phyloP scores from a whole-genome alignment of 2,888 invertebrate genomes.

The Zaprionus obscuricornis region DNA sequence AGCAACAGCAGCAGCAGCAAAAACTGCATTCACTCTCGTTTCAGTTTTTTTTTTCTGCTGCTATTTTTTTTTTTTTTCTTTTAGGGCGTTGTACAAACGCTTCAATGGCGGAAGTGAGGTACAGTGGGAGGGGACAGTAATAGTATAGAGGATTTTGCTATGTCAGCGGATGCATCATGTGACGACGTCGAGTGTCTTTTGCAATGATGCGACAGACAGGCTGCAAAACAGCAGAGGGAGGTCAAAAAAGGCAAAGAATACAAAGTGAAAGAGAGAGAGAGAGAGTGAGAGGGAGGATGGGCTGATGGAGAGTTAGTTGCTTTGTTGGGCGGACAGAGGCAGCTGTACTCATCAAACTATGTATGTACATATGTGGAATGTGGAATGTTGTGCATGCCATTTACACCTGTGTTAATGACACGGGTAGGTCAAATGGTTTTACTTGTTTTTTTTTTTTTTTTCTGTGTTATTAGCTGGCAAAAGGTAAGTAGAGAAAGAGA shows the following conservation, averaged over 20 bases:
- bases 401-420: constrained; percentile 74
- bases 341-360: too few relatives aligned
- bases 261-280: too few relatives aligned
- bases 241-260: too few relatives aligned
- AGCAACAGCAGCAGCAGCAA: constrained; percentile 31
- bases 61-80: constrained; percentile 37
- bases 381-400: constrained; percentile 48
- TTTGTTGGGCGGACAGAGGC: too few relatives aligned
- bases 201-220: neutral
- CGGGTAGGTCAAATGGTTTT: constrained; percentile 68
- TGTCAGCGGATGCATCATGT: constrained; percentile 76
- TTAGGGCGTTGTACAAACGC: constrained; percentile 72
- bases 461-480: constrained; percentile 25
- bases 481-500: constrained; percentile 3
- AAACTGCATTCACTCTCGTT: constrained; percentile 75
- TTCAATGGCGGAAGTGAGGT: constrained; percentile 29
- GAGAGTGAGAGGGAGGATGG: neutral
- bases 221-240: too few relatives aligned
- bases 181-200: constrained; percentile 52
- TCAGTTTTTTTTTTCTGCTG: constrained; percentile 26
- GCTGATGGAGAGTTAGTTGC: neutral
- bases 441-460: too few relatives aligned
- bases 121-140: constrained; percentile 3
- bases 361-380: constrained; percentile 29
- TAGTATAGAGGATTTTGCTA: constrained; percentile 30